Evolutionary conservation across 2,888 invertebrate genomes (phyloP).

Genomic region (Lasioglossum zephyrum): DNA sequence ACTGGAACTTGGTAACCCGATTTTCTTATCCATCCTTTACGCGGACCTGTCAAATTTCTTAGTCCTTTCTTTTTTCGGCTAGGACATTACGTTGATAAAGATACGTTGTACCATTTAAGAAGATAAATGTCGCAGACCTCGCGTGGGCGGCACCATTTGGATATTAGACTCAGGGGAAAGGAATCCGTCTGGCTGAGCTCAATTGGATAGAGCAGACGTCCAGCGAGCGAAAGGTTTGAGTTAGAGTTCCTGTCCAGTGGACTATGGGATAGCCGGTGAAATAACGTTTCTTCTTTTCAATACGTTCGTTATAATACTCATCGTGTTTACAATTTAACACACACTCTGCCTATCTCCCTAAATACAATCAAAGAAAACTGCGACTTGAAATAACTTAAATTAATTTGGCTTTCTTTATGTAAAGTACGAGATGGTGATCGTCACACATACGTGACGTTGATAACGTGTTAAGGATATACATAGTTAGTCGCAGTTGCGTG

Average conservation of each 20-base stretch:
- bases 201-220: conserved; percentile 37
- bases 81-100: conserved; percentile 32
- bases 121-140: conserved; percentile 31
- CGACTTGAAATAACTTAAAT: background rate
- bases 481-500: background rate
- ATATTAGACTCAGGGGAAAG: conserved; percentile 29
- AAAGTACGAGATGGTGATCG: background rate
- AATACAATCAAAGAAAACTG: background rate
- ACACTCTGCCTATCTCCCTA: background rate
- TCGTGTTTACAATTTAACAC: background rate
- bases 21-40: background rate
- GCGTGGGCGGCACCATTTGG: conserved; percentile 36
- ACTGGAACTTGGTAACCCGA: background rate
- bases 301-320: background rate
- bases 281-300: background rate
- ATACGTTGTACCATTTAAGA: conserved; percentile 19
- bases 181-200: conserved; percentile 35
- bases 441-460: background rate
- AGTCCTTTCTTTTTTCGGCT: background rate
- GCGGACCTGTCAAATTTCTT: conserved; percentile 16
- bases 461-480: background rate
- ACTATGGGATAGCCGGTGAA: background rate
- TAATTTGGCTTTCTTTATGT: background rate
- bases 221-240: conserved; percentile 5
- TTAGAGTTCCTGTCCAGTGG: background rate